These are phyloP conservation scores for Anas bernieri DNA, from an alignment of 2,797 vertebrate species.

Conservation along the genomic window DNA sequence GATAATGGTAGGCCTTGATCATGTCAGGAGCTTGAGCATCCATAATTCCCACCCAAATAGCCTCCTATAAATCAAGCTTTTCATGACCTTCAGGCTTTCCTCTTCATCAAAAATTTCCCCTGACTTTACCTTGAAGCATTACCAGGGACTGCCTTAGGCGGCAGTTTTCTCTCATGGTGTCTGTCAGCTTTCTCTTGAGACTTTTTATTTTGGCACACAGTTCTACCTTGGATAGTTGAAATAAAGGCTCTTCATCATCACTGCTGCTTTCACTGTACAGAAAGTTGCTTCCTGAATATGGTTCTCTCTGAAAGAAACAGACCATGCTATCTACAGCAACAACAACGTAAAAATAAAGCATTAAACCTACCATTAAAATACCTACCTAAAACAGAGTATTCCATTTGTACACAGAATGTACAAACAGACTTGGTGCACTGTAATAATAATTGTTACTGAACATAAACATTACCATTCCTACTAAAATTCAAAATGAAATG, in stretches of 20 bases:
- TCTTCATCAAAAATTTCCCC: constrained; percentile 11
- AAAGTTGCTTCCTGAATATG: constrained; percentile 71
- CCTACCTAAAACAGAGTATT: neutral
- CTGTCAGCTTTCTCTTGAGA: constrained; percentile 76
- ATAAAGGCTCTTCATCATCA: constrained; percentile 78
- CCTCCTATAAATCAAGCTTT: constrained; percentile 38
- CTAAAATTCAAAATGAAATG: neutral
- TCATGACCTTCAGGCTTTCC: neutral
- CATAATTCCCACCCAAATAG: constrained; percentile 16
- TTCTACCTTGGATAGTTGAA: constrained; percentile 77
- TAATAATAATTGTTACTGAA: neutral
- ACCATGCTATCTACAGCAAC: neutral
- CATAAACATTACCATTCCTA: neutral
- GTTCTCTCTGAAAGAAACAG: constrained; percentile 69
- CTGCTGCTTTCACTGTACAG: constrained; percentile 76
- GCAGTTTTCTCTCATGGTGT: constrained; percentile 77
- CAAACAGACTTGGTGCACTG: neutral
- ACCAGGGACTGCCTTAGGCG: constrained; percentile 78
- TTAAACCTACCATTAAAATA: neutral
- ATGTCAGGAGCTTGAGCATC: neutral
- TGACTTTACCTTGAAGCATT: constrained; percentile 79
- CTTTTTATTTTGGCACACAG: constrained; percentile 77
- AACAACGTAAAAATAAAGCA: neutral
- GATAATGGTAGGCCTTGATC: constrained; percentile 10
- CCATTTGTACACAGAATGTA: neutral